Conservation (phyloP, 2,888 invertebrate genomes). For the Cremastobaeus sp. region DNA sequence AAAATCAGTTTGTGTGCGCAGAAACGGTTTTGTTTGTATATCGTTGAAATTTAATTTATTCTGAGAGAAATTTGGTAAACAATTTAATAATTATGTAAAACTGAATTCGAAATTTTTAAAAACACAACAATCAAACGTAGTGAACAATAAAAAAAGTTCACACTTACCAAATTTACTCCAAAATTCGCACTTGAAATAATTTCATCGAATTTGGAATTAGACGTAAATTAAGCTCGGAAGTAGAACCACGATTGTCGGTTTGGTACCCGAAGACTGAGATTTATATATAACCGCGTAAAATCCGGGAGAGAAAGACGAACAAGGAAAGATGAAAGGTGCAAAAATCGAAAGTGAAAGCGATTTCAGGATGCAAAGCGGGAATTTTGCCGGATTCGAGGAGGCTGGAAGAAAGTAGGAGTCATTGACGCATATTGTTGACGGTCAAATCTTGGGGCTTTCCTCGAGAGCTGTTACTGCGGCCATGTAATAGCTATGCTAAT, state of each 20-base stretch:
- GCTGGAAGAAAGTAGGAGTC: slow-evolving; percentile 38
- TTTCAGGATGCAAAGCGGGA: slow-evolving; percentile 52
- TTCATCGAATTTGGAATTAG: background rate
- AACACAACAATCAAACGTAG: too few species aligned
- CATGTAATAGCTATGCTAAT: slow-evolving; percentile 66
- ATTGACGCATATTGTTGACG: slow-evolving; percentile 20
- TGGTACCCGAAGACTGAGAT: background rate
- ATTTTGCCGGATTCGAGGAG: slow-evolving; percentile 26
- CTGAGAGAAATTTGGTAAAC: background rate
- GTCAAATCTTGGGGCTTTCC: slow-evolving; percentile 44
- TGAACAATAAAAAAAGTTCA: too few species aligned
- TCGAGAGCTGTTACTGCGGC: slow-evolving; percentile 23
- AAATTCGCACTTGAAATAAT: too few species aligned
- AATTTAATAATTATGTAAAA: background rate
- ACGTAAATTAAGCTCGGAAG: background rate
- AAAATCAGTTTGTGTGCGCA: background rate
- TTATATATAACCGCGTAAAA: slow-evolving; percentile 40
- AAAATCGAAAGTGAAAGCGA: slow-evolving; percentile 52
- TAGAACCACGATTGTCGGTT: slow-evolving; percentile 24
- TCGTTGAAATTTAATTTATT: background rate
- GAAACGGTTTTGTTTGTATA: too few species aligned
- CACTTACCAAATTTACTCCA: too few species aligned
- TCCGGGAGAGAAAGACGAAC: slow-evolving; percentile 31
- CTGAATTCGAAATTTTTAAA: background rate
- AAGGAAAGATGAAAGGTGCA: slow-evolving; percentile 40